These are phyloP conservation scores for Odontophorus gujanensis DNA, from an alignment of 2,113 vertebrate species.

Conservation along the genomic window DNA sequence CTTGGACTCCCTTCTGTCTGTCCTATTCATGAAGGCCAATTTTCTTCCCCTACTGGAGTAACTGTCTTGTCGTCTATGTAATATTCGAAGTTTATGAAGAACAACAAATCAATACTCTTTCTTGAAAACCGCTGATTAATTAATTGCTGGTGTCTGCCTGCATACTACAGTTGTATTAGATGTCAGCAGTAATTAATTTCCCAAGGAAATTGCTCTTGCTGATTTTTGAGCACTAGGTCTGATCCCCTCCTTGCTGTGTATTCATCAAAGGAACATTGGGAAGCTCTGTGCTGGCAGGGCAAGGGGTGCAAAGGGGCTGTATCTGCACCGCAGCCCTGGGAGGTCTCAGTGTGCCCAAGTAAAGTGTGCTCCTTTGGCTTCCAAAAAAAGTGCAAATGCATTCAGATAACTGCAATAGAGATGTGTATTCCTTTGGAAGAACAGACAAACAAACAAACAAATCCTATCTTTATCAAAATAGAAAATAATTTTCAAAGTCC, in stretches of 20 bases:
- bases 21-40: background rate
- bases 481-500: background rate
- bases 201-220: slow-evolving; percentile 47
- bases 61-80: slow-evolving; percentile 42
- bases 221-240: background rate
- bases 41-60: slow-evolving; percentile 37
- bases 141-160: slow-evolving; percentile 46
- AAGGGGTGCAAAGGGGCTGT: background rate
- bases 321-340: background rate
- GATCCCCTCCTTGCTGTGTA: background rate
- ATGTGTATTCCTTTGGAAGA: background rate
- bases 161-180: slow-evolving; percentile 25
- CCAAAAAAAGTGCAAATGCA: background rate
- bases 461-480: background rate
- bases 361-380: background rate
- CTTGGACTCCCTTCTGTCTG: background rate
- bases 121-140: slow-evolving; percentile 46
- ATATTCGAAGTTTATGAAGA: slow-evolving; percentile 58
- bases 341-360: background rate
- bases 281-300: background rate
- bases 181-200: slow-evolving; percentile 62
- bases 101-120: slow-evolving; percentile 64
- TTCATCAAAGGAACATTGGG: background rate
- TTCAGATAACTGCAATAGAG: background rate
- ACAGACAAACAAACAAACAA: background rate